Evolutionary conservation across 2,888 invertebrate genomes (phyloP), one percentile per base, ranked within the genome.

Genomic region (Drosophila longiperda): DNA sequence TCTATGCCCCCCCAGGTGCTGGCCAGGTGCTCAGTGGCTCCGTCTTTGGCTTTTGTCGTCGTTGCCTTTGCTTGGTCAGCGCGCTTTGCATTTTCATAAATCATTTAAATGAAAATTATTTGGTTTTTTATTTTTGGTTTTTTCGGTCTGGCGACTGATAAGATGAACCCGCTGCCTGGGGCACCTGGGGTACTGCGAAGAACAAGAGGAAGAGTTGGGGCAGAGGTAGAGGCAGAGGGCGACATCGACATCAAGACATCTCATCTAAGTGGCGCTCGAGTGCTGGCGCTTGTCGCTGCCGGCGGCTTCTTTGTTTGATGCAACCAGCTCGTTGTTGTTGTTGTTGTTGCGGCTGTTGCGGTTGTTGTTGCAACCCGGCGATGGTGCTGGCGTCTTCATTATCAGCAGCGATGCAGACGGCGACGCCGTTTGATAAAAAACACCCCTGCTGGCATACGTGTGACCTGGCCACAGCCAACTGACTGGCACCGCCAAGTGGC

Each of bases 301-400:
- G 83, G 80, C 87, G 80, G 82, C 76, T 77, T 79, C 74, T 73
- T 91, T 91, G 90, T 49, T 45, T 36, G 54, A 62, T 40, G 29
- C 53, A 42, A 57, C 57, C 54, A 38, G 20, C 20, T 33, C 15
- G 33, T 9, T 33, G 52, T 38, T 45, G 45, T 15, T 45, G 20
- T 9, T 33, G 52, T 55, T 45, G 45, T 23, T 45, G 12, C 42
- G 42, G 12, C 42, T 20, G 42, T 45, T 45, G 45, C 23, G 15
- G 45, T 23, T 45, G n/a, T 38, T 55, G 70, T 79, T 73, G 73
- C 66, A 65, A 65, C 66, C 84, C 57, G 57, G 15, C 42, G 81
- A 89, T 82, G 88, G 79, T 79, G 87, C 78, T 91, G 91, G 91
- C 91, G 91, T 91, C 91, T 91, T 90, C 78, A 90, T 91, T 91